These are phyloP conservation scores for Rhabdomys dilectus DNA, from an alignment of 2,113 vertebrate genomes.

Conservation along the genomic window DNA sequence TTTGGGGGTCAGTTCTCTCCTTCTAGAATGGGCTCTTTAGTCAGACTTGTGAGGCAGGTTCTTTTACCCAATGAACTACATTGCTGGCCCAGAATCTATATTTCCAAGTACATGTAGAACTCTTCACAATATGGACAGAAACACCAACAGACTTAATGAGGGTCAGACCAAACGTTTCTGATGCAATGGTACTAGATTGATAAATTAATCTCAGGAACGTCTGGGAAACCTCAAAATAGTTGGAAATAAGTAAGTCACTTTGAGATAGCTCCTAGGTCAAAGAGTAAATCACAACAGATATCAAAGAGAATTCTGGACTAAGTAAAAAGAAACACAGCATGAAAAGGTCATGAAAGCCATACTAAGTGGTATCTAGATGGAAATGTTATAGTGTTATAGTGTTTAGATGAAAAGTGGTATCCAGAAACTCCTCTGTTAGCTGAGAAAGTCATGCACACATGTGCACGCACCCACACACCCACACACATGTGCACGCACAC, in stretches of 20 bases:
- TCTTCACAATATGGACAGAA: not conserved
- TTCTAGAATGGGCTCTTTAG: not conserved
- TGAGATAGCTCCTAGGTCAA: not conserved
- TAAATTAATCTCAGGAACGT: not conserved
- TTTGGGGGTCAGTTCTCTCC: not conserved
- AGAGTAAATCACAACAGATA: not conserved
- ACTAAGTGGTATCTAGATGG: not conserved
- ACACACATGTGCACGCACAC: not conserved
- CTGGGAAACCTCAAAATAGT: constrained; percentile 4
- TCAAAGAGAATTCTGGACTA: not conserved
- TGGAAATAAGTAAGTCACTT: not conserved
- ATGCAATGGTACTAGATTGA: not conserved
- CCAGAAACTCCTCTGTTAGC: not conserved
- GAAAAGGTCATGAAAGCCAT: not conserved
- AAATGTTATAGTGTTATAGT: not conserved
- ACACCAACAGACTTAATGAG: not conserved
- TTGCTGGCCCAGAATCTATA: not conserved
- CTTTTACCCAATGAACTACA: not conserved
- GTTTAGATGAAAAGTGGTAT: not conserved
- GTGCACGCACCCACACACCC: not conserved
- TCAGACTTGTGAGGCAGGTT: not conserved
- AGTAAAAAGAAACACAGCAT: not conserved
- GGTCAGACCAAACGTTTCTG: not conserved
- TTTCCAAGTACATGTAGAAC: not conserved
- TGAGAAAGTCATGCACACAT: not conserved